Conservation (phyloP, 2,797 vertebrate genomes). For the Acrossocheilus fasciatus region DNA sequence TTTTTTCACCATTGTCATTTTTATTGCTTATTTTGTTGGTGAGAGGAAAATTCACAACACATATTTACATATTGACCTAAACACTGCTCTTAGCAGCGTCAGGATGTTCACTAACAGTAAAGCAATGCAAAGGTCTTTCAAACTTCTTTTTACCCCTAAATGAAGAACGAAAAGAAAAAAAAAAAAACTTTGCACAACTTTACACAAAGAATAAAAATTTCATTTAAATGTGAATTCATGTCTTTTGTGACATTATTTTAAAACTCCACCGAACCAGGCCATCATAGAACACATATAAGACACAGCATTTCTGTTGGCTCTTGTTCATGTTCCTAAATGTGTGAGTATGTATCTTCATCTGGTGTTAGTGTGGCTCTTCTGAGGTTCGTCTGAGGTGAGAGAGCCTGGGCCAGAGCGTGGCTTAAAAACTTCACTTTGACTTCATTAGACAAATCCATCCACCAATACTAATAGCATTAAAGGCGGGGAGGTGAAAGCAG, state of each 20-base stretch:
- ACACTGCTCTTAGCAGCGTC: too few species aligned
- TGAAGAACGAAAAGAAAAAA: too few species aligned
- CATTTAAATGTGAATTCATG: neutral
- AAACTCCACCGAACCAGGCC: neutral
- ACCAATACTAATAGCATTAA: constrained; percentile 83
- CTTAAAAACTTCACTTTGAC: constrained; percentile 77
- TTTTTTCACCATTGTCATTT: too few species aligned
- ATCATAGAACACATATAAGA: neutral
- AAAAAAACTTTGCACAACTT: too few species aligned
- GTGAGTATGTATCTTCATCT: constrained; percentile 23
- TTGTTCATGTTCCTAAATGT: neutral
- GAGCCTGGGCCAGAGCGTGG: constrained; percentile 30
- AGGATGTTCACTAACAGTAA: too few species aligned
- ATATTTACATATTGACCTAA: neutral
- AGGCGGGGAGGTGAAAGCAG: constrained; percentile 76
- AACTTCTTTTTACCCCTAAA: too few species aligned
- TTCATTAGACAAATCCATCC: constrained; percentile 84
- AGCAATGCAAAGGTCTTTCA: too few species aligned
- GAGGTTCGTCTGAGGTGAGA: constrained; percentile 1
- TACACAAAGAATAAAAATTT: neutral
- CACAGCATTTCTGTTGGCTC: neutral
- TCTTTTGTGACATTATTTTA: neutral
- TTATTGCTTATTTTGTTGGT: neutral
- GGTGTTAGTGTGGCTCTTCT: neutral
- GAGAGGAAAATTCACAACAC: neutral